phyloP scores from a whole-genome alignment of 2,888 invertebrate genomes.

The Epirrhoe tristata region DNA sequence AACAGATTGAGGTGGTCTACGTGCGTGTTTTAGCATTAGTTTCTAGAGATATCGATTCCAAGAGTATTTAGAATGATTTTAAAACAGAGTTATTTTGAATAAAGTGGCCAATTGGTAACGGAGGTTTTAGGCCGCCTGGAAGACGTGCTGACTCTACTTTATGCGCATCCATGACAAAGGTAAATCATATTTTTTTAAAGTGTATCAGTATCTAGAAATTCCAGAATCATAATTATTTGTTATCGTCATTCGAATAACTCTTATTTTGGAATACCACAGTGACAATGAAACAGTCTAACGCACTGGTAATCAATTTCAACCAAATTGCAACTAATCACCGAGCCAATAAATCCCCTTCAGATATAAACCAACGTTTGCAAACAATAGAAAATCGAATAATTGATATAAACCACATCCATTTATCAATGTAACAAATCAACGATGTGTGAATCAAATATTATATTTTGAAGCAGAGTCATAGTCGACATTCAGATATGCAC shows the following conservation, averaged over 20 bases:
- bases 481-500: background rate
- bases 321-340: conserved; percentile 34
- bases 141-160: no score
- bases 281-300: conserved; percentile 22
- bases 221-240: no score
- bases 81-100: background rate
- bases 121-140: no score
- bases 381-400: conserved; percentile 68
- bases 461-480: conserved; percentile 57
- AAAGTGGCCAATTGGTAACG: no score
- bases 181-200: no score
- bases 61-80: background rate
- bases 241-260: background rate
- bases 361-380: conserved; percentile 55
- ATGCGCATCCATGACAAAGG: no score
- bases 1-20: background rate
- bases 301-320: conserved; percentile 31
- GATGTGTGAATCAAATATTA: conserved; percentile 59
- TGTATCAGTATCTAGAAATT: no score
- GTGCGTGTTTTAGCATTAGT: background rate
- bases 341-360: conserved; percentile 48
- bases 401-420: conserved; percentile 66
- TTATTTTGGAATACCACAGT: background rate
- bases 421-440: conserved; percentile 68
- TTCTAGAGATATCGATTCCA: background rate